Evolutionary conservation across 2,113 vertebrate species (phyloP).

Genomic region (Channa maculata): DNA sequence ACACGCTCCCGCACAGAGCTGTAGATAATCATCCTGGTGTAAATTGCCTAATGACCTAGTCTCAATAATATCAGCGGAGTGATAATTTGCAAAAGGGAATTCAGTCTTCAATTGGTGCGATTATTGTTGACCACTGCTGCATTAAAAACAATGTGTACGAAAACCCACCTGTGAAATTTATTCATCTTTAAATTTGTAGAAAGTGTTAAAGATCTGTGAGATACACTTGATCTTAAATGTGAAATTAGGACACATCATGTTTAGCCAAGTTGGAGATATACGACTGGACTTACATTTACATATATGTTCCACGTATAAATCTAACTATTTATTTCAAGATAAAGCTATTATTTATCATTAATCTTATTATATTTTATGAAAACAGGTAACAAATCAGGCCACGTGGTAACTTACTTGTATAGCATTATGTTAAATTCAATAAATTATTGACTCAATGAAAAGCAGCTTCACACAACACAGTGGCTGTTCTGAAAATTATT

Average conservation of each 20-base stretch:
- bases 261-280: neutral
- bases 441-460: conserved; percentile 1
- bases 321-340: too few relatives aligned
- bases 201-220: too few relatives aligned
- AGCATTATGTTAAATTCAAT: neutral
- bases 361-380: neutral
- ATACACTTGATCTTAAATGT: too few relatives aligned
- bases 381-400: neutral
- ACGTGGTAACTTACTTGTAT: neutral
- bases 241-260: neutral
- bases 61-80: neutral
- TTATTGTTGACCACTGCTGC: neutral
- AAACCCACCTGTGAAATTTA: neutral
- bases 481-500: neutral
- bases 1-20: neutral
- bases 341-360: too few relatives aligned
- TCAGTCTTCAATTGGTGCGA: neutral
- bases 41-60: conserved; percentile 9
- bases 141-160: neutral
- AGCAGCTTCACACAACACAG: neutral
- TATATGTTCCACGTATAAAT: too few relatives aligned
- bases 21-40: conserved; percentile 10
- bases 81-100: neutral
- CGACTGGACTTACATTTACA: too few relatives aligned
- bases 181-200: too few relatives aligned